Base-by-base conservation (phyloP, 2,888 invertebrate genomes). In the Drosophila buzzatii region DNA sequence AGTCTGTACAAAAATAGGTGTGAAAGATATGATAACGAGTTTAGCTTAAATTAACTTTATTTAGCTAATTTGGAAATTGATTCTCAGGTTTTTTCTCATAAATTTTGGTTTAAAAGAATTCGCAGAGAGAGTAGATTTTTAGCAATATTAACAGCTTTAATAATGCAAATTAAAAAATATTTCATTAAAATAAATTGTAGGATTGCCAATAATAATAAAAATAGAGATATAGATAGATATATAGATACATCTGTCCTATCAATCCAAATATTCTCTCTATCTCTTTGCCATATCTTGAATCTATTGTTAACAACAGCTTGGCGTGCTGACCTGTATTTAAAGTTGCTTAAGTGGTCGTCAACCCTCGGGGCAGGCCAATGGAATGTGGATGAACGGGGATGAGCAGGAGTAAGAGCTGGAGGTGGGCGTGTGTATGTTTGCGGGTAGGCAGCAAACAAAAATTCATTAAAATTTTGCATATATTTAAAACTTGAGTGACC, bases 391-490 rank as follows among this genome's bases (percentile, higher is more conserved):
- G 18, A 39, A 6, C 16, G 33, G n/a, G 35, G 12, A 10, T 8
- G 49, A 16, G 18, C 4, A 18, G 4, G 31, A 6, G 31, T 42
- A 6, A 27, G 27, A 27, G 27, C 27, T 0, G 0, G 6, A 27
- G 27, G 5, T 27, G 18, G 0, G 42, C 7, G 14, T 0, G 14
- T 16, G 37, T 27, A 20, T 51, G 23, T 42, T 57, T 64, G 73
- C 57, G 67, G 51, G 59, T 56, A 57, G 76, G 66, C 60, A 41
- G 62, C 64, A 80, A 63, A 76, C 74, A 83, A 89, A 87, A 87
- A 87, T 87, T 87, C 87, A 87, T 87, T 87, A 87, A 90, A 88
- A 87, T 87, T 88, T 87, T 87, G 90, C 88, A 87, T 87, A 87
- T 88, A 89, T 89, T 88, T 80, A 89, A 82, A 86, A 87, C 77